Evolutionary conservation across 2,797 vertebrate species (phyloP).

Genomic region (Malacoraja senta): DNA sequence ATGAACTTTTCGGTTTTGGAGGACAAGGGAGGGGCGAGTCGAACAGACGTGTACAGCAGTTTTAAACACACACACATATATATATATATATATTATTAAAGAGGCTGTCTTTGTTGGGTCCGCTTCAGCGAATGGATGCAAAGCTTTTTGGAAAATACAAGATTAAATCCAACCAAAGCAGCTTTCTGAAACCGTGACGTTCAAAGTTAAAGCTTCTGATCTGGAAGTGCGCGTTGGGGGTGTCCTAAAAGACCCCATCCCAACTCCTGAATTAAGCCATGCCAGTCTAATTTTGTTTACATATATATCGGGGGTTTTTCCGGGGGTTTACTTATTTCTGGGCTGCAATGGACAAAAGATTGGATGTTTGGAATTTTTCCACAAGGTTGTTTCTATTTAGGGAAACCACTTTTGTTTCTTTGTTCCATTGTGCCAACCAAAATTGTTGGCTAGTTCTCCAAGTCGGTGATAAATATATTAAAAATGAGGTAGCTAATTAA

Average conservation of each 20-base stretch:
- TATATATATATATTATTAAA: background rate
- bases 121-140: background rate
- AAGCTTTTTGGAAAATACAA: background rate
- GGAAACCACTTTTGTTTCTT: too few relatives aligned
- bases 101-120: background rate
- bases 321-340: background rate
- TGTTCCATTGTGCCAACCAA: background rate
- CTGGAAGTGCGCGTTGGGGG: background rate
- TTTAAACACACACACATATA: background rate
- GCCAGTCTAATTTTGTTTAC: background rate
- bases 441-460: background rate
- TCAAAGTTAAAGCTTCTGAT: background rate
- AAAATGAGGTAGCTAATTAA: background rate
- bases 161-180: background rate
- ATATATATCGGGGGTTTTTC: background rate
- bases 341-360: background rate
- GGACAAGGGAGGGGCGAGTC: background rate
- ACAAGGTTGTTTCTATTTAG: background rate
- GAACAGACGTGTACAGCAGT: too few relatives aligned
- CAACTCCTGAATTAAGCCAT: background rate
- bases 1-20: background rate
- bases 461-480: background rate
- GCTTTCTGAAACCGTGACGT: background rate
- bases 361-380: background rate
- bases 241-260: background rate